Evolutionary conservation across 2,888 invertebrate genomes (phyloP).

Genomic region (Yponomeuta sedellus): DNA sequence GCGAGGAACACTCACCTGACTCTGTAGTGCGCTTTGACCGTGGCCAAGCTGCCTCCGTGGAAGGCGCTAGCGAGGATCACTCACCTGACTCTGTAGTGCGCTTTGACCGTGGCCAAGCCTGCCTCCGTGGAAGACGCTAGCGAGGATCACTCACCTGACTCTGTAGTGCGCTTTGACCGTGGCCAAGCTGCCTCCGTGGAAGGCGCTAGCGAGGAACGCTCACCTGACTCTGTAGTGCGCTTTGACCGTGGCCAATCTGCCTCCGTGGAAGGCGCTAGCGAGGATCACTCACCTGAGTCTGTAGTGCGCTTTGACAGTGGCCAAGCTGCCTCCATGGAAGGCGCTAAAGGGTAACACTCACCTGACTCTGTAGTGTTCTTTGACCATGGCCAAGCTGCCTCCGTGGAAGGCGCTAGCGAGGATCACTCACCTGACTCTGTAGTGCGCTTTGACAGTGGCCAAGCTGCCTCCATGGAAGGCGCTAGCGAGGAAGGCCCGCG

Average conservation of each 20-base stretch:
- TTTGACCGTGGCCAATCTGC: conserved; percentile 86
- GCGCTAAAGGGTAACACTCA: no score
- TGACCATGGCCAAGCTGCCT: neutral
- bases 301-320: no score
- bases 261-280: conserved; percentile 87
- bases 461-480: conserved; percentile 88
- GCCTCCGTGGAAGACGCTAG: neutral
- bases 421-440: conserved; percentile 82
- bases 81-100: neutral
- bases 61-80: conserved; percentile 86
- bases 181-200: neutral
- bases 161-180: conserved; percentile 89
- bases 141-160: conserved; percentile 78
- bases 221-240: conserved; percentile 86
- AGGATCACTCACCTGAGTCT: conserved; percentile 83
- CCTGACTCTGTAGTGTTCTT: neutral
- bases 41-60: conserved; percentile 85
- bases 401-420: neutral
- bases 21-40: conserved; percentile 88
- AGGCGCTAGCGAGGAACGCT: conserved; percentile 25
- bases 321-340: no score
- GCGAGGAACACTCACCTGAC: conserved; percentile 90
- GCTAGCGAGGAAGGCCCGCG: conserved; percentile 88
- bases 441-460: conserved; percentile 87
- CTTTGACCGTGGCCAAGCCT: neutral